Base-by-base conservation (phyloP, 2,888 invertebrate genomes). In the Amphipoea oculea region DNA sequence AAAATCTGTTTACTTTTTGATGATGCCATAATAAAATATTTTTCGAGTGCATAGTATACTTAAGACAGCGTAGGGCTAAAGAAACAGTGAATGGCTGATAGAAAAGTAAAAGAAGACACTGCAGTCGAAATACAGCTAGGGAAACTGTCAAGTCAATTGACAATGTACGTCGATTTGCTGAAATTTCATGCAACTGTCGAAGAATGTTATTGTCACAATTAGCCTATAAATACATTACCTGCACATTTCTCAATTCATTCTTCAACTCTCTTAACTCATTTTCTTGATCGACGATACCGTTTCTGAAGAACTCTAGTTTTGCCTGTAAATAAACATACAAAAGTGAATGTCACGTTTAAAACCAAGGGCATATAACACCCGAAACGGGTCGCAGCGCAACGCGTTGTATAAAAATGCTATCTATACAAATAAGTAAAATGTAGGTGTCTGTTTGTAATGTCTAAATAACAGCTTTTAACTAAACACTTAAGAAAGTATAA, bases 251-350 rank as follows among this genome's bases (percentile, higher is more conserved):
- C 0, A 95, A 79, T 79, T 94, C 94, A 51, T 81, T 91, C 62
- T 89, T 93, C 7, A 95, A 80, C 54, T 95, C 94, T 23, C 95
- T 89, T 1, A 96, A 76, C 62, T 94, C 90, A 0, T 93, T 88
- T 67, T 96, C 95, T 77, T 95, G 94, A 42, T 95, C 90, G 0
- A 95, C 92, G 78, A 95, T 95, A 0, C 93, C 89, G 17, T 92
- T 92, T 81, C 95, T 92, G n/a, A 91, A 93, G 73, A 92, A 94
- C 48, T 94, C 96, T 88, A 96, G 78, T 88, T 95, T 95, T 0
- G 93, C 89, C 94, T 96, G 90, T 0, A 92, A 90, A 83, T 74
- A 90, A 80, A 69, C 6, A 72, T 23, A 29, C 4, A 63, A 57
- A 12, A 5, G 14, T 62, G 20, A n/a, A 17, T 20, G 12, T 60